Conservation (phyloP, 1,140 invertebrate species). For the Macrosteles quadrilineatus region DNA sequence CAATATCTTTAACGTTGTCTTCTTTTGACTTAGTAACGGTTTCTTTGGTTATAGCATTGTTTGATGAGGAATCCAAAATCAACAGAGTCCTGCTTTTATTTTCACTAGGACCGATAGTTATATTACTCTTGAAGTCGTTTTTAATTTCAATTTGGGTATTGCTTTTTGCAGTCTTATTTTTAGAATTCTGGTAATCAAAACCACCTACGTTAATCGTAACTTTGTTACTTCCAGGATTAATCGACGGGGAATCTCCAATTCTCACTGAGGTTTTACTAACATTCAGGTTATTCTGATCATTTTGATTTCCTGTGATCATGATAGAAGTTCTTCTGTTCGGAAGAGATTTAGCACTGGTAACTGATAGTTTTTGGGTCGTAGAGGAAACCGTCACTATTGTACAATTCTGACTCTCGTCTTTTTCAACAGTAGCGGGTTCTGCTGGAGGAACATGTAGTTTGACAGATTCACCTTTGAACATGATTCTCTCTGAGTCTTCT, state of each 20-base stretch:
- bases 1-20: constrained; percentile 15
- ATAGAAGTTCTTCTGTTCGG: constrained; percentile 33
- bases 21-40: not conserved
- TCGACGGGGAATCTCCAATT: constrained; percentile 26
- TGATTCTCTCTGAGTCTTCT: not conserved
- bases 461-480: constrained; percentile 5
- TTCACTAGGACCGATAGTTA: constrained; percentile 50
- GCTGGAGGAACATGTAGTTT: constrained; percentile 27
- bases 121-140: constrained; percentile 42
- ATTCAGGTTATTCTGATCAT: not conserved
- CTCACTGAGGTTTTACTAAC: constrained; percentile 32
- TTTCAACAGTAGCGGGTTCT: not conserved
- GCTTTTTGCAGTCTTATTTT: constrained; percentile 3
- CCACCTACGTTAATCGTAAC: constrained; percentile 46
- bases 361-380: constrained; percentile 18
- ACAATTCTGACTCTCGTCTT: constrained; percentile 24
- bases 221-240: constrained; percentile 39
- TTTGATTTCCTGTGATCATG: constrained; percentile 23
- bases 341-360: constrained; percentile 20
- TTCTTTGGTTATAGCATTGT: constrained; percentile 1
- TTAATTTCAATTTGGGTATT: constrained; percentile 1
- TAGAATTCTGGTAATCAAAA: constrained; percentile 25
- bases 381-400: constrained; percentile 32
- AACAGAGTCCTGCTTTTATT: constrained; percentile 46
- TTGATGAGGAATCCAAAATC: constrained; percentile 23